Conservation (phyloP, 1,140 invertebrate species). For the Microvelia longipes region DNA sequence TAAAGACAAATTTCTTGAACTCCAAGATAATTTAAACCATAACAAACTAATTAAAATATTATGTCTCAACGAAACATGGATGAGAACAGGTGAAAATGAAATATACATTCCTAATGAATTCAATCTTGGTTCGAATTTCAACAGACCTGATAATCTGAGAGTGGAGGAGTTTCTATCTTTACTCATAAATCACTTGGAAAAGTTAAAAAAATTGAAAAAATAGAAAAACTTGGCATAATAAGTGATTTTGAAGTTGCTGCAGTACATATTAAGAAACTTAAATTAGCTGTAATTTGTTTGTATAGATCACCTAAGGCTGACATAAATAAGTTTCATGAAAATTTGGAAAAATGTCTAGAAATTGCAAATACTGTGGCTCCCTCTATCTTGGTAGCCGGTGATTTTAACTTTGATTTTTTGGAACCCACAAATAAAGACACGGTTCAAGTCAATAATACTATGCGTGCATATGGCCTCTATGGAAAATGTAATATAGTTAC, state of each 20-base stretch:
- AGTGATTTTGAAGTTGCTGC: background rate
- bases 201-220: background rate
- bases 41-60: background rate
- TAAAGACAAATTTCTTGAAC: background rate
- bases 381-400: background rate
- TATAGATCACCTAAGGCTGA: background rate
- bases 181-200: background rate
- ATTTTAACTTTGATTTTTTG: background rate
- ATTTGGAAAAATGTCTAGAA: background rate
- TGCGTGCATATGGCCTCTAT: background rate
- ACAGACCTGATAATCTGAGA: background rate
- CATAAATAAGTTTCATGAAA: background rate
- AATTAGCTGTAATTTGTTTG: background rate
- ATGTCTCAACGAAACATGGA: background rate
- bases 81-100: background rate
- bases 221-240: background rate
- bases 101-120: background rate
- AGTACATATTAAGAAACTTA: background rate
- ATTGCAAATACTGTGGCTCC: background rate
- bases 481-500: background rate
- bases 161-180: background rate
- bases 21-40: background rate
- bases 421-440: background rate
- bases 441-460: background rate
- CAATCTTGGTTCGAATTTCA: background rate